Percentiles rank a stretch among this genome's conserved stretches.
Evolutionary conservation across 2,113 vertebrate species (phyloP).

Genomic region (Oncorhynchus mykiss): DNA sequence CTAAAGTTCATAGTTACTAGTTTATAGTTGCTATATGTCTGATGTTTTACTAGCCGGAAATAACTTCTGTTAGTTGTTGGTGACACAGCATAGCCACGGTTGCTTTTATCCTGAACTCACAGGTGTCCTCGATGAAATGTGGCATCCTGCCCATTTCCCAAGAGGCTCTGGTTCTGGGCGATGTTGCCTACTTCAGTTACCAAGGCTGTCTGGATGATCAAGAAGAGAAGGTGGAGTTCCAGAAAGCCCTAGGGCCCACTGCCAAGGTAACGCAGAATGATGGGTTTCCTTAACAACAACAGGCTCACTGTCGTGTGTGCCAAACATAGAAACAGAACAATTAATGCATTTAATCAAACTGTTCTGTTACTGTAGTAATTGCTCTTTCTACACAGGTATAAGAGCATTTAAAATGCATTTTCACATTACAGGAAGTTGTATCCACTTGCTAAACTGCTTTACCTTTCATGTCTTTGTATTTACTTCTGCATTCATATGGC

Average conservation of each 20-base stretch:
- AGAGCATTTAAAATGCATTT: too few relatives aligned
- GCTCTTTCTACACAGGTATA: too few relatives aligned
- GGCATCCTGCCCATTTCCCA: constrained; percentile 96
- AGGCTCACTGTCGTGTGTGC: constrained; percentile 8
- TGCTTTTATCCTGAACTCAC: constrained; percentile 53
- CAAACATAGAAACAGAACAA: background rate
- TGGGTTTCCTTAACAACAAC: constrained; percentile 44
- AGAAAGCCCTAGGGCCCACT: constrained; percentile 90
- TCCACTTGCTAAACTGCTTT: too few relatives aligned
- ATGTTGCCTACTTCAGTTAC: constrained; percentile 89
- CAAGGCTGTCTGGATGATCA: constrained; percentile 90
- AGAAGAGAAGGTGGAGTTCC: constrained; percentile 90
- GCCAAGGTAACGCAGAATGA: constrained; percentile 83
- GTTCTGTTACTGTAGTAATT: too few relatives aligned
- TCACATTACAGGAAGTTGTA: too few relatives aligned
- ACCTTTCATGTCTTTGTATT: too few relatives aligned
- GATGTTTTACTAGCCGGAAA: background rate
- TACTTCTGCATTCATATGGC: too few relatives aligned
- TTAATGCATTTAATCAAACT: background rate
- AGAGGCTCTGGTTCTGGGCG: constrained; percentile 92
- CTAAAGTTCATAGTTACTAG: background rate
- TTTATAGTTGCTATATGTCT: background rate
- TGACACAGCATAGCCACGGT: constrained; percentile 36
- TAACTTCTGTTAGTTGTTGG: constrained; percentile 6
- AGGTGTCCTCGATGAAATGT: constrained; percentile 99